Conservation (phyloP, 2,888 invertebrate genomes). For the Xylophagus ater region DNA sequence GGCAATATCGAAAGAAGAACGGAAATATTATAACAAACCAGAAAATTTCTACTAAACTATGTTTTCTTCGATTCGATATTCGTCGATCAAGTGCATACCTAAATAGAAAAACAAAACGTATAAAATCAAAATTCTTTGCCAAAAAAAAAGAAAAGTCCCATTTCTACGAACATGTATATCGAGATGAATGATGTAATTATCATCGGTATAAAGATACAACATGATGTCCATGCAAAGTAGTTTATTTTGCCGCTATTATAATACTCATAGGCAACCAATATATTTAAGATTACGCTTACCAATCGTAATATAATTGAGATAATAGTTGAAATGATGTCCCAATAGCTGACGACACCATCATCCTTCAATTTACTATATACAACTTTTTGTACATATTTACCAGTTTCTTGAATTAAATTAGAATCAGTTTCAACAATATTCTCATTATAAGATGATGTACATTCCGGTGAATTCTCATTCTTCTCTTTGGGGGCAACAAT, state of each 20-base stretch:
- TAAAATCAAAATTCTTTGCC: neutral
- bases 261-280: conserved; percentile 25
- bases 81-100: conserved; percentile 27
- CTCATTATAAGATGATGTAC: too few species aligned
- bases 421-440: too few species aligned
- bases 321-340: conserved; percentile 24
- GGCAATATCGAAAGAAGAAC: conserved; percentile 28
- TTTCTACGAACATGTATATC: conserved; percentile 26
- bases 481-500: too few species aligned
- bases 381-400: too few species aligned
- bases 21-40: conserved; percentile 25
- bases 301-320: conserved; percentile 26
- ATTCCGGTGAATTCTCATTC: too few species aligned
- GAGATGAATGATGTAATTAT: conserved; percentile 26
- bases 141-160: conserved; percentile 1
- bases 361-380: too few species aligned
- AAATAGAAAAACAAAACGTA: conserved; percentile 4
- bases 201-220: conserved; percentile 27
- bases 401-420: too few species aligned
- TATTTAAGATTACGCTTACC: conserved; percentile 24
- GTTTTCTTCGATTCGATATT: conserved; percentile 18
- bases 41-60: conserved; percentile 19
- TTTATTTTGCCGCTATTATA: conserved; percentile 23
- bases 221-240: conserved; percentile 27
- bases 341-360: conserved; percentile 21